These are phyloP conservation scores for Myotis myotis DNA, from an alignment of 2,797 vertebrate species.

Conservation along the genomic window DNA sequence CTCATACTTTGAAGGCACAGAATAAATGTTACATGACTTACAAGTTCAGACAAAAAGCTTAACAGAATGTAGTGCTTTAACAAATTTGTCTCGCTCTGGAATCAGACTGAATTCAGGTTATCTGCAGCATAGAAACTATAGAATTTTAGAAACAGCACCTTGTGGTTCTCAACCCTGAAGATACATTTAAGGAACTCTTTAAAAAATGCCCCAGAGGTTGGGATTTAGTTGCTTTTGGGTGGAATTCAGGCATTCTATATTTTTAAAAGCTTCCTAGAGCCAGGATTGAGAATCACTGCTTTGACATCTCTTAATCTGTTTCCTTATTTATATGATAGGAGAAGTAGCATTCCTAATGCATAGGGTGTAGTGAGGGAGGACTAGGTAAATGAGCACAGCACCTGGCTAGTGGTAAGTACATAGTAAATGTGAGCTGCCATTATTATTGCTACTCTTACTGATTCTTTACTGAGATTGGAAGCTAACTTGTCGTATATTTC, in stretches of 20 bases:
- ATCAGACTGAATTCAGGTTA: not conserved
- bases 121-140: not conserved
- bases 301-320: not conserved
- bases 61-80: not conserved
- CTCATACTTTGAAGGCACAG: slow-evolving; percentile 31
- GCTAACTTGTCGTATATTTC: not conserved
- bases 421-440: not conserved
- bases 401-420: not conserved
- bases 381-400: not conserved
- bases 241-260: not conserved
- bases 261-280: not conserved
- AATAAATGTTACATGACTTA: not conserved
- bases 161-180: not conserved
- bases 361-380: not conserved
- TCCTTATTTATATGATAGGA: not conserved
- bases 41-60: slow-evolving; percentile 39
- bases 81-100: not conserved
- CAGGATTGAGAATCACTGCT: not conserved
- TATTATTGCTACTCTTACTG: not conserved
- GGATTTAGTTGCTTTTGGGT: slow-evolving; percentile 35
- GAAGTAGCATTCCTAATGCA: not conserved
- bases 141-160: not conserved
- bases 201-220: not conserved
- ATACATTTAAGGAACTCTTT: not conserved
- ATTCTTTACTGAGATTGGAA: not conserved